Percentiles rank a stretch among this genome's conserved stretches.
phyloP scores from a whole-genome alignment of 1,140 invertebrate genomes.

The Propsilocerus akamusi region DNA sequence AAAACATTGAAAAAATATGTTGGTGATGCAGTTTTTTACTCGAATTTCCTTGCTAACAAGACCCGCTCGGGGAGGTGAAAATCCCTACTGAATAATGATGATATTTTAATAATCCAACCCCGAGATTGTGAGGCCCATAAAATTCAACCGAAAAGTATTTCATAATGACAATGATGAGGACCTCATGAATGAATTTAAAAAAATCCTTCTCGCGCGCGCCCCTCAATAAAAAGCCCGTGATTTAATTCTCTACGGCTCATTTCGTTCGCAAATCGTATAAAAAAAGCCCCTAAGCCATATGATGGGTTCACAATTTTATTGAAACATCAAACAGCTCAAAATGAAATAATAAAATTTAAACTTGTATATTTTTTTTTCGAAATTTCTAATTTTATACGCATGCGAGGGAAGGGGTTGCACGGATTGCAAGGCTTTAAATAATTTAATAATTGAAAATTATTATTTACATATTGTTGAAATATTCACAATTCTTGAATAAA shows the following conservation, averaged over 20 bases:
- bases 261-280: too few species aligned
- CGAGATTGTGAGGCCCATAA: too few species aligned
- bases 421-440: not conserved
- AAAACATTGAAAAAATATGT: not conserved
- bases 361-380: not conserved
- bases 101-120: too few species aligned
- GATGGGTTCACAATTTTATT: not conserved
- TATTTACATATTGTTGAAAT: conserved; percentile 3
- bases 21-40: not conserved
- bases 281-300: not conserved
- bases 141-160: conserved; percentile 1
- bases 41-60: too few species aligned
- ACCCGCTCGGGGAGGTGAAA: too few species aligned
- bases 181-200: not conserved
- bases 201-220: not conserved
- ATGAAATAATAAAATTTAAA: not conserved
- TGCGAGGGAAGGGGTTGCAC: not conserved
- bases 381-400: not conserved
- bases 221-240: not conserved
- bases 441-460: conserved; percentile 4
- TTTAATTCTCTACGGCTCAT: not conserved
- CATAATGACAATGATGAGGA: not conserved
- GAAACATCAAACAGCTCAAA: not conserved
- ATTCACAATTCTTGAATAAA: not conserved
- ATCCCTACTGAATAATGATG: too few species aligned